Evolutionary conservation across 2,888 invertebrate genomes (phyloP), one percentile per base, ranked within the genome.

Genomic region (Gari tellinella): DNA sequence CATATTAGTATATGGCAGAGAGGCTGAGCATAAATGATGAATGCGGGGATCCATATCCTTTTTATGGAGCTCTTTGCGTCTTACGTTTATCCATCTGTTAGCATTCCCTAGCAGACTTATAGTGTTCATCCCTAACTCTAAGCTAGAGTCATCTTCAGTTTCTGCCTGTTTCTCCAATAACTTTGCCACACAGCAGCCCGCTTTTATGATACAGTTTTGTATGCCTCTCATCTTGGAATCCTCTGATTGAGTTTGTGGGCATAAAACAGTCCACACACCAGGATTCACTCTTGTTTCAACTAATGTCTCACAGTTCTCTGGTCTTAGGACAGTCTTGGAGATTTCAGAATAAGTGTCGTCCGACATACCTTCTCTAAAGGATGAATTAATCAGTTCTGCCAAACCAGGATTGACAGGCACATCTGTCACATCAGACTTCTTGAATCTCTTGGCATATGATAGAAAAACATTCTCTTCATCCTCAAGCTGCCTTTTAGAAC

Each of bases 11-110:
- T 37, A 68, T n/a, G 61, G 49, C 7, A 46, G 19, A 15, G 62
- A 43, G 7, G 69, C 15, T n/a, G 69, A 62, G 45, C 69, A 69
- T 5, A 69, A 43, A 63, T 69, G 57, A n/a, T 63, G 69, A 1
- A 62, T 51, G 23, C 41, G 56, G 12, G 69, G 57, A 17, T 69
- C 69, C 57, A 69, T 63, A 25, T 57, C 63, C 21, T 41, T 56
- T 40, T 58, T 69, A 25, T 69, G 69, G 7, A 23, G n/a, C 25
- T 69, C 63, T 25, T 57, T 51, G 2, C 63, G n/a, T n/a, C 58
- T 37, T 15, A 56, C 37, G n/a, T 45, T 69, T 5, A 63, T 7
- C 63, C 62, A 63, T n/a, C 52, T 69, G 19, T 63, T 69, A 23
- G 63, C 53, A n/a, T 63, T 57, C 14, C 69, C 63, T 4, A 69